Conservation (phyloP, 2,797 vertebrate genomes). For the Choloepus didactylus region DNA sequence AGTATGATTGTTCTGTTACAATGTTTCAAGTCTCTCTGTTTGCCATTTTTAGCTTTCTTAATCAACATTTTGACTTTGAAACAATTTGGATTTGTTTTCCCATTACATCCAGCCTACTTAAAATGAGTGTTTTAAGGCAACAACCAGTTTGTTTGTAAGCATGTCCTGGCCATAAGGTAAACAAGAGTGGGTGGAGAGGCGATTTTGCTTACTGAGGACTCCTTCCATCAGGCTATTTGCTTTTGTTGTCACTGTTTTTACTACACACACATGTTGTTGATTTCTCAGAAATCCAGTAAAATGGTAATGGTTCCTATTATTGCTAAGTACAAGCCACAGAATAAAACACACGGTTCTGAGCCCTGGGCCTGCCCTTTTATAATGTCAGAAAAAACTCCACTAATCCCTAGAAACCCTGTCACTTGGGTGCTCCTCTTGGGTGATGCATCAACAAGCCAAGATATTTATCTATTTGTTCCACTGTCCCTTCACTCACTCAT, state of each 20-base stretch:
- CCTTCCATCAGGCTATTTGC: constrained; percentile 30
- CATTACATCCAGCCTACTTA: neutral
- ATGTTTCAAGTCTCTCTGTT: constrained; percentile 1
- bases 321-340: constrained; percentile 52
- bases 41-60: constrained; percentile 37
- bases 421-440: neutral
- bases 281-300: constrained; percentile 64
- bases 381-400: neutral
- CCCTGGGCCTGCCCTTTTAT: neutral
- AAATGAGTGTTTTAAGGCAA: constrained; percentile 48
- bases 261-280: neutral
- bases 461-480: neutral
- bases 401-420: neutral
- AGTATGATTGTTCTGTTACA: neutral
- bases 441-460: neutral
- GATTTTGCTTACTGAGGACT: constrained; percentile 19
- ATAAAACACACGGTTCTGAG: neutral
- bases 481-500: neutral
- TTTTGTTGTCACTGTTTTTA: constrained; percentile 45
- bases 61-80: constrained; percentile 66
- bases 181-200: constrained; percentile 38
- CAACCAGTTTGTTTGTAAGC: constrained; percentile 29
- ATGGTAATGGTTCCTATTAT: constrained; percentile 33
- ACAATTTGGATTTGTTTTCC: constrained; percentile 65
- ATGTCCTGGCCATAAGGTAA: neutral